Conservation (phyloP, 1,140 invertebrate genomes). For the Cyclina sinensis region DNA sequence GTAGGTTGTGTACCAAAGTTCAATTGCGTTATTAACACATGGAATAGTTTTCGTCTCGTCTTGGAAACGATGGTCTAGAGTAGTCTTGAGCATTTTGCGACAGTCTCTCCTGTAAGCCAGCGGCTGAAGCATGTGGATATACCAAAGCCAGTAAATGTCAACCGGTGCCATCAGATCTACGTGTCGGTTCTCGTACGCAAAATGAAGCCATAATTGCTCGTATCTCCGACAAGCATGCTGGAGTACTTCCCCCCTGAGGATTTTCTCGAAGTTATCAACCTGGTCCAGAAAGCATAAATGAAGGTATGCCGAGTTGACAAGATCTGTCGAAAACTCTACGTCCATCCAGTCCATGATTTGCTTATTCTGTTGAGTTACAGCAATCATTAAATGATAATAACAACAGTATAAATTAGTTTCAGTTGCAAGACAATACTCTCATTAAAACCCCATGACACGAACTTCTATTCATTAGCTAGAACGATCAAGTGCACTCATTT, state of each 20-base stretch:
- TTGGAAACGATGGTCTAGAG: constrained; percentile 84
- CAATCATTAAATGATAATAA: too few species aligned
- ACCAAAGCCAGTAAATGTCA: constrained; percentile 87
- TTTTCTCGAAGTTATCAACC: constrained; percentile 52
- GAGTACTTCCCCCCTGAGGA: constrained; percentile 72
- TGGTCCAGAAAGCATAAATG: constrained; percentile 50
- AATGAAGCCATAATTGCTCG: constrained; percentile 85
- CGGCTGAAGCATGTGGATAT: constrained; percentile 85
- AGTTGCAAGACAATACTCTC: too few species aligned
- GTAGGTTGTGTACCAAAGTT: constrained; percentile 34
- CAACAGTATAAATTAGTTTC: too few species aligned
- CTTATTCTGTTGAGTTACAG: background rate
- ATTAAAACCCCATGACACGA: too few species aligned
- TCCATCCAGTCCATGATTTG: constrained; percentile 39
- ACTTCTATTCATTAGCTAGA: too few species aligned
- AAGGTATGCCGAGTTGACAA: constrained; percentile 9
- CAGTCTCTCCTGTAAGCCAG: constrained; percentile 84
- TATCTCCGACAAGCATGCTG: constrained; percentile 85
- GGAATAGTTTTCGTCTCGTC: constrained; percentile 66
- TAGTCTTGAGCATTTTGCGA: constrained; percentile 75
- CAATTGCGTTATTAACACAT: constrained; percentile 20
- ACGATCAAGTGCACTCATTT: too few species aligned
- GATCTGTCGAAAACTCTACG: constrained; percentile 51
- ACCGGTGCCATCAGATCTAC: constrained; percentile 81
- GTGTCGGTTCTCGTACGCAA: constrained; percentile 76